phyloP scores from a whole-genome alignment of 2,888 invertebrate species.

The Cephalotes varians region DNA sequence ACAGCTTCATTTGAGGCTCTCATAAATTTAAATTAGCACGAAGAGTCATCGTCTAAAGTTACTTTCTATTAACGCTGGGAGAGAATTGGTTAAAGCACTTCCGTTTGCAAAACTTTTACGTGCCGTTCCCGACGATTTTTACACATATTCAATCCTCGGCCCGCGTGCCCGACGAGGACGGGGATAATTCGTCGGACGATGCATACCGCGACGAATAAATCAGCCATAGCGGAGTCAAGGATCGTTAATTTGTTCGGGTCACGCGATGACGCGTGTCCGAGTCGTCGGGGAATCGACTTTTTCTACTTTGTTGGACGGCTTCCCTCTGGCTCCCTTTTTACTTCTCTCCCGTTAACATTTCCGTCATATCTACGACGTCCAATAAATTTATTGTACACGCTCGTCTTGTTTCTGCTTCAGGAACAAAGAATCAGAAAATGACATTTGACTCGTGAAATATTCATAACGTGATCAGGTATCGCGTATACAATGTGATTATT shows the following conservation, averaged over 20 bases:
- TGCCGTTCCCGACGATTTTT: slow-evolving; percentile 42
- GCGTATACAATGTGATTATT: not conserved
- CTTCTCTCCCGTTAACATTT: slow-evolving; percentile 3
- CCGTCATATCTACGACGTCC: slow-evolving; percentile 1
- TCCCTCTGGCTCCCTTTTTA: slow-evolving; percentile 31
- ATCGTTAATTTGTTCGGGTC: slow-evolving; percentile 66
- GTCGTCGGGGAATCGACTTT: slow-evolving; percentile 48
- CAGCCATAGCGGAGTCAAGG: slow-evolving; percentile 38
- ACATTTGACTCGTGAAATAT: slow-evolving; percentile 15
- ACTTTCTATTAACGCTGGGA: slow-evolving; percentile 46
- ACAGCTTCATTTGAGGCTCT: not conserved
- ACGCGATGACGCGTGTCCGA: slow-evolving; percentile 69
- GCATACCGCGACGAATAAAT: slow-evolving; percentile 53
- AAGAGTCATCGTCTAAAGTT: slow-evolving; percentile 46
- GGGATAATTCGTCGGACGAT: slow-evolving; percentile 50
- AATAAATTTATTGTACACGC: slow-evolving; percentile 43
- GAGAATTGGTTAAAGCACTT: slow-evolving; percentile 53
- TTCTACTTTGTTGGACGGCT: slow-evolving; percentile 42
- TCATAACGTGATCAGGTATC: not conserved
- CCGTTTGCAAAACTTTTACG: slow-evolving; percentile 42
- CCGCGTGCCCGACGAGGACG: slow-evolving; percentile 26
- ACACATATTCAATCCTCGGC: slow-evolving; percentile 49
- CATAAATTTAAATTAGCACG: slow-evolving; percentile 40
- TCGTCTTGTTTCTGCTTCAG: not conserved
- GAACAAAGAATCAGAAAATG: not conserved